phyloP scores from a whole-genome alignment of 2,888 invertebrate species.

The Idaea dimidiata region DNA sequence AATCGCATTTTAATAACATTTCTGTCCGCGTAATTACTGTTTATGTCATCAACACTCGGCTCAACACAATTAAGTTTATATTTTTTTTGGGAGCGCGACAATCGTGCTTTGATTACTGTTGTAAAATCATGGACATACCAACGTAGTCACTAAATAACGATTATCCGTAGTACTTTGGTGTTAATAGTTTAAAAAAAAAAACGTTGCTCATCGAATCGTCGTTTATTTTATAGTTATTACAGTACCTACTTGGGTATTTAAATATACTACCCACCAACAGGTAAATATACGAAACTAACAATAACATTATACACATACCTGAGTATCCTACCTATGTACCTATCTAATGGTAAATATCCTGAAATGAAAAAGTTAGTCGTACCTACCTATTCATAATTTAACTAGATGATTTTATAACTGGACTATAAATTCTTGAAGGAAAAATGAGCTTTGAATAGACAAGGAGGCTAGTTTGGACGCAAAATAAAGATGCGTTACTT shows the following conservation, averaged over 20 bases:
- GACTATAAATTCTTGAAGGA: too few species aligned
- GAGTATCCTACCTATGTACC: neutral
- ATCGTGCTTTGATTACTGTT: slow-evolving; percentile 74
- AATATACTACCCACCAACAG: neutral
- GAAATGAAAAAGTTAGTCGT: too few species aligned
- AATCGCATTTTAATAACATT: slow-evolving; percentile 79
- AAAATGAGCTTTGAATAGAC: too few species aligned
- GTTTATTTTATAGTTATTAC: too few species aligned
- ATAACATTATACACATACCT: neutral
- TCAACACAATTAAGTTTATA: slow-evolving; percentile 69
- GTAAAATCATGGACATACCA: slow-evolving; percentile 61
- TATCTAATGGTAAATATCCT: too few species aligned
- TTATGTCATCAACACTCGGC: slow-evolving; percentile 75
- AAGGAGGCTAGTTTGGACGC: too few species aligned
- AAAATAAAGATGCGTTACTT: too few species aligned
- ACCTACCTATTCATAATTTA: too few species aligned
- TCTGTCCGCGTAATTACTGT: slow-evolving; percentile 72
- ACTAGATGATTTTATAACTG: too few species aligned
- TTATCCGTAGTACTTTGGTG: slow-evolving; percentile 36
- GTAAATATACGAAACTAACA: neutral
- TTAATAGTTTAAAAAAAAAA: neutral
- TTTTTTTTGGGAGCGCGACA: slow-evolving; percentile 70
- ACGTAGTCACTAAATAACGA: slow-evolving; percentile 53
- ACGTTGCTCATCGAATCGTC: neutral
- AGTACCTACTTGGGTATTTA: neutral